These are phyloP conservation scores for Steromphala cineraria DNA, from an alignment of 2,888 invertebrate genomes.

Conservation along the genomic window DNA sequence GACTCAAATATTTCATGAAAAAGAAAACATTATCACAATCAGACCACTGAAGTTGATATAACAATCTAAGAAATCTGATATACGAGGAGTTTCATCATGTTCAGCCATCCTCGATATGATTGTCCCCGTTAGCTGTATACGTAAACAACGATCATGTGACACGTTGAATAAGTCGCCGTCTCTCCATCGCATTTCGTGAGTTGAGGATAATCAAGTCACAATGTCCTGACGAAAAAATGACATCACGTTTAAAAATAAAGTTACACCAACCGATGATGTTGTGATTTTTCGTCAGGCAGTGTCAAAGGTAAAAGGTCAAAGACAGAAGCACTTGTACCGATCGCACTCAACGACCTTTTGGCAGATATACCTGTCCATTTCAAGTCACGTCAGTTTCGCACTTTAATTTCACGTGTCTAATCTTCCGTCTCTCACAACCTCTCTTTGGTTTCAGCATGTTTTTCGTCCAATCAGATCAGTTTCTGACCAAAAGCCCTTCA, in stretches of 20 bases:
- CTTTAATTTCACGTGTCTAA: not conserved
- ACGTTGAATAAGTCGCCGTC: not conserved
- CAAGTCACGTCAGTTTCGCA: not conserved
- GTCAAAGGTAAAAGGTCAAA: not conserved
- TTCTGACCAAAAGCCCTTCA: not conserved
- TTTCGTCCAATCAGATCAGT: not conserved
- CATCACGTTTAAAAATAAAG: not conserved
- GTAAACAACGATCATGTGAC: not conserved
- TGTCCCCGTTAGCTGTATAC: not conserved
- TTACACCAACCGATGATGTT: not conserved
- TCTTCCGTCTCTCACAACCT: slow-evolving; percentile 5
- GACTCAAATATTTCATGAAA: not conserved
- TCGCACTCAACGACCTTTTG: not conserved
- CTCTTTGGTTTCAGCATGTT: slow-evolving; percentile 15
- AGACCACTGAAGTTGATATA: not conserved
- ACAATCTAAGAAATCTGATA: not conserved
- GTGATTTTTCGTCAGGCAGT: not conserved
- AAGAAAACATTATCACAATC: not conserved
- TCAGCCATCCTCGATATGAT: not conserved
- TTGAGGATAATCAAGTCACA: not conserved
- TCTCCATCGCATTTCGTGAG: not conserved
- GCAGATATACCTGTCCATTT: slow-evolving; percentile 1
- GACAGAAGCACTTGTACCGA: slow-evolving; percentile 7
- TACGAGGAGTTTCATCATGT: not conserved
- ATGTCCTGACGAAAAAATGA: not conserved